A percentile compares a stretch with the other conserved stretches of the same genome.
Evolutionary conservation across 2,888 invertebrate genomes (phyloP).

Genomic region (Bombylius major): DNA sequence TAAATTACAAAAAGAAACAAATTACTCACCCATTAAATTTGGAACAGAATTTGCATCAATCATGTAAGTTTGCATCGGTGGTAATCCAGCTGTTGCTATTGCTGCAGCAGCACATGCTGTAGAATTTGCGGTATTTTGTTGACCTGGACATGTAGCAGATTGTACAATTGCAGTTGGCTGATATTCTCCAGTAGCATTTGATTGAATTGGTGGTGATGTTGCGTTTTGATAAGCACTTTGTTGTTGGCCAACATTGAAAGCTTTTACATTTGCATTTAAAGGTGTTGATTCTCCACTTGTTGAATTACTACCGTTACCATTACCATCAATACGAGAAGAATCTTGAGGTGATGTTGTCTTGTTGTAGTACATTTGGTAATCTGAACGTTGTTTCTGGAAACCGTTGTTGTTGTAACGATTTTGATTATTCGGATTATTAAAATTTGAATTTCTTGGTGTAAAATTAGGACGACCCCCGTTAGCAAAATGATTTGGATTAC

Average conservation of each 20-base stretch:
- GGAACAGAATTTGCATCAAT: constrained; percentile 9
- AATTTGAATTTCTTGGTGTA: neutral
- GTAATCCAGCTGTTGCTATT: neutral
- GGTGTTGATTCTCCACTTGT: neutral
- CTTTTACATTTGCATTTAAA: neutral
- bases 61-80: constrained; percentile 7
- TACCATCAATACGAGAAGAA: neutral
- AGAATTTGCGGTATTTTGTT: neutral
- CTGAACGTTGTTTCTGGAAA: constrained; percentile 6
- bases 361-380: constrained; percentile 10
- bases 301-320: neutral
- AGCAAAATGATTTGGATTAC: neutral
- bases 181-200: constrained; percentile 4
- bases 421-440: constrained; percentile 6
- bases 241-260: constrained; percentile 1
- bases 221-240: neutral
- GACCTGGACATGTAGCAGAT: neutral
- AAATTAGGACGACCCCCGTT: neutral
- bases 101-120: constrained; percentile 2
- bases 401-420: constrained; percentile 8
- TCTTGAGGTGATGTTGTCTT: neutral
- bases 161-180: constrained; percentile 1
- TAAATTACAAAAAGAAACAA: neutral
- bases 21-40: constrained; percentile 13
- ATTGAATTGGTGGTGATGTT: neutral